phyloP scores from a whole-genome alignment of 2,888 invertebrate species.

The Leptothorax acervorum region DNA sequence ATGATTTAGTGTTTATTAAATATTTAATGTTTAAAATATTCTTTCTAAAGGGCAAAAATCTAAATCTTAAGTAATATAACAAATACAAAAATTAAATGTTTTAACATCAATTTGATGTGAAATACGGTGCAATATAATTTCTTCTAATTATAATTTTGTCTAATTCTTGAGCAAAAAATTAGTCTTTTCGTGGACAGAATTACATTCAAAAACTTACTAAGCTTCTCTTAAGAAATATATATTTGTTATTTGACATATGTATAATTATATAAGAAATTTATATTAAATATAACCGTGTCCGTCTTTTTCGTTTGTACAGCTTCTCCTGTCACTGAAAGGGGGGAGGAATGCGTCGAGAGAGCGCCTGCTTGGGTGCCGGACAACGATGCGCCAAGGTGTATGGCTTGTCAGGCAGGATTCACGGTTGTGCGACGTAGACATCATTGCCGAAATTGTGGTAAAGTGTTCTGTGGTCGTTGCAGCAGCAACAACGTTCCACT shows the following conservation, averaged over 20 bases:
- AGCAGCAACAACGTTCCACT: constrained; percentile 97
- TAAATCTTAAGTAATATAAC: background rate
- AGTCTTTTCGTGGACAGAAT: background rate
- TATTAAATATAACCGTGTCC: background rate
- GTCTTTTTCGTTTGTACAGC: constrained; percentile 66
- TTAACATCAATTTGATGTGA: background rate
- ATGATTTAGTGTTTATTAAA: background rate
- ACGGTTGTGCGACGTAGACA: constrained; percentile 98
- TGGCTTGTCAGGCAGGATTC: constrained; percentile 96
- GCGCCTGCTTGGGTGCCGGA: constrained; percentile 98
- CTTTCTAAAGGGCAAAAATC: background rate
- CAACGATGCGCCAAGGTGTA: constrained; percentile 95
- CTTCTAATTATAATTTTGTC: background rate
- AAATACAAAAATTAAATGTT: constrained; percentile 1
- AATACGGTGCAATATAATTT: background rate
- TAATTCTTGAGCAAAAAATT: background rate
- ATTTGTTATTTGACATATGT: background rate
- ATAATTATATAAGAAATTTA: constrained; percentile 6
- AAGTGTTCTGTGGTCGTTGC: constrained; percentile 98
- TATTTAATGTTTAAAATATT: background rate
- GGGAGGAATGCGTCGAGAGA: constrained; percentile 84
- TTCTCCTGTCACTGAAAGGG: constrained; percentile 82
- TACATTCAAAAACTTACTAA: background rate
- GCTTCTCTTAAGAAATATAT: background rate
- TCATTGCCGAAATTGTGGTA: constrained; percentile 98